Percentiles rank a stretch among this genome's conserved stretches.
Evolutionary conservation across 2,797 vertebrate genomes (phyloP).

Genomic region (Mastacembelus armatus): DNA sequence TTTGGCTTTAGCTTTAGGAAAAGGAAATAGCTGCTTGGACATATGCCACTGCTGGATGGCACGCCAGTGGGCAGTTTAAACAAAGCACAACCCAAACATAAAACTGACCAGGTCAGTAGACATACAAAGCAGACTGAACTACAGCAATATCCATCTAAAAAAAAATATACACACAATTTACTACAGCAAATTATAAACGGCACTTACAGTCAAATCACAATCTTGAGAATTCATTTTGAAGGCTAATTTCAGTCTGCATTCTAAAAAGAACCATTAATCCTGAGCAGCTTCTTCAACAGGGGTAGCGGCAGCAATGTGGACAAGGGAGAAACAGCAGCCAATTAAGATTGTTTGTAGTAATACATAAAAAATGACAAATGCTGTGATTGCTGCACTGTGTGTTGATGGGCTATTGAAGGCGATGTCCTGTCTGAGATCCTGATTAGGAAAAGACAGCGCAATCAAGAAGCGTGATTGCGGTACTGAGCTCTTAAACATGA

Average conservation of each 20-base stretch:
- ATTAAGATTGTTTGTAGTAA: conserved; percentile 65
- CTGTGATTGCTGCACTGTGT: conserved; percentile 70
- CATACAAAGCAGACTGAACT: conserved; percentile 1
- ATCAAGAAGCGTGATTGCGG: conserved; percentile 77
- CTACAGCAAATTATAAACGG: conserved; percentile 10
- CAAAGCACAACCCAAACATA: conserved; percentile 32
- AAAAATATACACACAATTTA: conserved; percentile 8
- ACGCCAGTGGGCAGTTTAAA: conserved; percentile 31
- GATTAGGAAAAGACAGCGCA: conserved; percentile 74
- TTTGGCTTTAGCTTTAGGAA: conserved; percentile 47
- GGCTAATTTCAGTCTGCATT: conserved; percentile 34
- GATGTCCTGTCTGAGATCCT: conserved; percentile 54
- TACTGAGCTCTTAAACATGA: conserved; percentile 40
- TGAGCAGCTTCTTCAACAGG: conserved; percentile 33
- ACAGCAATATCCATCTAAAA: conserved; percentile 9
- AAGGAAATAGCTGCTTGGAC: conserved; percentile 25
- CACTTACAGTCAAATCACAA: conserved; percentile 17
- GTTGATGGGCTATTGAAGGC: conserved; percentile 45
- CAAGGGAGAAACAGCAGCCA: conserved; percentile 39
- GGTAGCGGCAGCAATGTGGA: conserved; percentile 10
- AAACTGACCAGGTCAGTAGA: conserved; percentile 16
- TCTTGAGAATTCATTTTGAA: conserved; percentile 48
- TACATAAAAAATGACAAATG: conserved; percentile 61
- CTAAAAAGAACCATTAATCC: conserved; percentile 41
- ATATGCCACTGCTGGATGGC: conserved; percentile 17